A percentile compares a stretch with the other conserved stretches of the same genome.
These are phyloP conservation scores for Sinocyclocheilus rhinocerous DNA, from an alignment of 2,113 vertebrate genomes.

Conservation along the genomic window DNA sequence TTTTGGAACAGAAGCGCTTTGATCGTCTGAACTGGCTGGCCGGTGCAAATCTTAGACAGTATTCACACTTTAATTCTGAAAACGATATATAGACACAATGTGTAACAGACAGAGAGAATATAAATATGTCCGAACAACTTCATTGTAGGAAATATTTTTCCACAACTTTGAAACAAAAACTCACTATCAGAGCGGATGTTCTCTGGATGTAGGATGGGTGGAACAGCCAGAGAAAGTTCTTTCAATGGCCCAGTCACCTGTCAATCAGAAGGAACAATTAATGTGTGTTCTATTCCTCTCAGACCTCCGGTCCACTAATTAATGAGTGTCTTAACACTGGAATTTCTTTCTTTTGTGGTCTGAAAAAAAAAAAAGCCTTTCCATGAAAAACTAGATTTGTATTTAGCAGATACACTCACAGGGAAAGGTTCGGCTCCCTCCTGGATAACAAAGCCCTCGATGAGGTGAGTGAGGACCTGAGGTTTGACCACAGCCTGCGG, in stretches of 20 bases:
- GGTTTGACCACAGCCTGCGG: slow-evolving; percentile 98
- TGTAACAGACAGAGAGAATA: neutral
- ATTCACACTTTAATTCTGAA: slow-evolving; percentile 92
- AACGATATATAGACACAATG: neutral
- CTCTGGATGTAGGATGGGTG: slow-evolving; percentile 67
- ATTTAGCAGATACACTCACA: slow-evolving; percentile 73
- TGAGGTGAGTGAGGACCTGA: slow-evolving; percentile 97
- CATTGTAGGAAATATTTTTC: neutral
- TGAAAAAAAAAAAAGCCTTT: neutral
- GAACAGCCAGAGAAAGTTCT: slow-evolving; percentile 72
- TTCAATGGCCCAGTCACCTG: slow-evolving; percentile 79
- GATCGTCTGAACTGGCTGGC: slow-evolving; percentile 92
- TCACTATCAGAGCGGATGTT: slow-evolving; percentile 68
- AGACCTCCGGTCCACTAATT: neutral
- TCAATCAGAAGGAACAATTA: slow-evolving; percentile 31
- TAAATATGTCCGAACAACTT: neutral
- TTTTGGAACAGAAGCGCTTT: slow-evolving; percentile 96
- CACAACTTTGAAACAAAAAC: slow-evolving; percentile 17
- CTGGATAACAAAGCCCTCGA: slow-evolving; percentile 98
- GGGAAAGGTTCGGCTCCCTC: slow-evolving; percentile 98
- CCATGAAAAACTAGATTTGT: neutral
- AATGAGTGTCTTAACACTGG: neutral
- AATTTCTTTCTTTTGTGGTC: neutral
- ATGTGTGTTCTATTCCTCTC: neutral
- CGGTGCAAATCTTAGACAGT: slow-evolving; percentile 91